Evolutionary conservation across 2,888 invertebrate species (phyloP).

Genomic region (Tinea trinotella): DNA sequence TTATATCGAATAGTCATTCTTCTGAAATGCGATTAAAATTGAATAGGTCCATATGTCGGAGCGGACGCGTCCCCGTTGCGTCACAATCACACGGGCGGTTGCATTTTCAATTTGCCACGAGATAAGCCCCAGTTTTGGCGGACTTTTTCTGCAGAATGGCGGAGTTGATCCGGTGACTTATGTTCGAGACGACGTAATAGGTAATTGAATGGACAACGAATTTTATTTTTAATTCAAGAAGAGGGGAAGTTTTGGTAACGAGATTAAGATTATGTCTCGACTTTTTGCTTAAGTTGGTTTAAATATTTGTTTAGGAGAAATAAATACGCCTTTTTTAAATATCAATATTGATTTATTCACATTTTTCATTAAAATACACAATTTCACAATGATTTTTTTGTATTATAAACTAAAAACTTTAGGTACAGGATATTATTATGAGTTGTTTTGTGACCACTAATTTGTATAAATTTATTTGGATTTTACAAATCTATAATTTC

Average conservation of each 20-base stretch:
- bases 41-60: conserved; percentile 71
- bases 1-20: conserved; percentile 68
- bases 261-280: not conserved
- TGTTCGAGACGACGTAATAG: conserved; percentile 46
- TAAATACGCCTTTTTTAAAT: conserved; percentile 36
- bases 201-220: conserved; percentile 62
- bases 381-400: conserved; percentile 67
- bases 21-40: conserved; percentile 72
- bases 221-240: conserved; percentile 45
- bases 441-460: conserved; percentile 57
- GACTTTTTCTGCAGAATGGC: conserved; percentile 64
- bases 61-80: conserved; percentile 48
- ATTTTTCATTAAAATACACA: conserved; percentile 73
- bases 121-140: conserved; percentile 66
- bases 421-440: conserved; percentile 64
- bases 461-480: conserved; percentile 44
- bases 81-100: conserved; percentile 68
- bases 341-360: conserved; percentile 73
- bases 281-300: not conserved
- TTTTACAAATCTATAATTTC: conserved; percentile 46
- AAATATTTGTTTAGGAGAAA: conserved; percentile 26
- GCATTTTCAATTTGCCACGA: conserved; percentile 71
- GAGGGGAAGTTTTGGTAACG: not conserved
- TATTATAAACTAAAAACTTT: conserved; percentile 69
- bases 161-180: conserved; percentile 71